These are phyloP conservation scores for Gadopsis marmoratus DNA, from an alignment of 2,797 vertebrate genomes.

Conservation along the genomic window DNA sequence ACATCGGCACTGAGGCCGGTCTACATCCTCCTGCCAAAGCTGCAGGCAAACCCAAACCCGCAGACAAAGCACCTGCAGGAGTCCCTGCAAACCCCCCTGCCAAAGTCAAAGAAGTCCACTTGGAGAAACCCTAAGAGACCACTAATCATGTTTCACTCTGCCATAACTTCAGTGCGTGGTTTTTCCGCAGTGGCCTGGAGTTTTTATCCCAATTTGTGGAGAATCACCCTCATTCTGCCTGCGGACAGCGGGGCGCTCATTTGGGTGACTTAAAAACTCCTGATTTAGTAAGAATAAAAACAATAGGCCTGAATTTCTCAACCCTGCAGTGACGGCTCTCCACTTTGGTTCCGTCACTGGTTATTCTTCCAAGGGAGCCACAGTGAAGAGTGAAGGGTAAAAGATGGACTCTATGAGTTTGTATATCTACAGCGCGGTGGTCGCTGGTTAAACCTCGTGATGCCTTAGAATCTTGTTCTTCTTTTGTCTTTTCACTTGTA, in stretches of 20 bases:
- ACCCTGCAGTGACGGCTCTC: conserved; percentile 20
- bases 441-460: conserved; percentile 76
- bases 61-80: background rate
- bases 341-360: conserved; percentile 20
- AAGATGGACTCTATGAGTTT: conserved; percentile 82
- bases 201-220: background rate
- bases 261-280: conserved; percentile 13
- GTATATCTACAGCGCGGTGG: conserved; percentile 67
- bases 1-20: conserved; percentile 83
- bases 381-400: conserved; percentile 37
- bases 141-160: conserved; percentile 25
- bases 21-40: conserved; percentile 44
- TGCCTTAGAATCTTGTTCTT: conserved; percentile 79
- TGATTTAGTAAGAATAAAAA: background rate
- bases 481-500: conserved; percentile 35
- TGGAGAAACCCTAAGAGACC: background rate
- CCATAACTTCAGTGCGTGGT: conserved; percentile 20
- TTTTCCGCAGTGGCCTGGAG: conserved; percentile 14
- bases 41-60: conserved; percentile 20
- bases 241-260: background rate
- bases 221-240: conserved; percentile 24
- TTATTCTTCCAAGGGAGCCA: conserved; percentile 59
- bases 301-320: conserved; percentile 5
- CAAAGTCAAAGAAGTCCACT: conserved; percentile 38
- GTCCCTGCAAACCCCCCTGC: background rate